phyloP scores from a whole-genome alignment of 2,888 invertebrate genomes.

The Oscheius sp. region DNA sequence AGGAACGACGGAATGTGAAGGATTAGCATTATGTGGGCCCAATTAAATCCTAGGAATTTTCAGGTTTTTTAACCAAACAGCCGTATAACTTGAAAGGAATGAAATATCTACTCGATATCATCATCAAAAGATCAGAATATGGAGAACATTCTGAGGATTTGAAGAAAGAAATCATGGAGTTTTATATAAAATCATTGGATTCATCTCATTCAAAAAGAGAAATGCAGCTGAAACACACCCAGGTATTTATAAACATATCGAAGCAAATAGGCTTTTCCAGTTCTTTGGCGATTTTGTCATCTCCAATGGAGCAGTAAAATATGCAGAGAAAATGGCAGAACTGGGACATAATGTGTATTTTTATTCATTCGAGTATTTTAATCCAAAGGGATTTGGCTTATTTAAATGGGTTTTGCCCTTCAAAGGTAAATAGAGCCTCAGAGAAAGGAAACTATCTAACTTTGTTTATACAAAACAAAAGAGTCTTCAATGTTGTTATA shows the following conservation, averaged over 20 bases:
- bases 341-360: slow-evolving; percentile 50
- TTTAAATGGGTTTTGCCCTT: slow-evolving; percentile 50
- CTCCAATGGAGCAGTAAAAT: slow-evolving; percentile 37
- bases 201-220: slow-evolving; percentile 37
- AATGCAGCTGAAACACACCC: slow-evolving; percentile 32
- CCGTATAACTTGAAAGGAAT: slow-evolving; percentile 35
- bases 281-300: slow-evolving; percentile 46
- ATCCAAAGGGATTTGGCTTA: slow-evolving; percentile 48
- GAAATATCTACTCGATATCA: slow-evolving; percentile 30
- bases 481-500: too few relatives aligned
- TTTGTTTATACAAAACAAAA: too few relatives aligned
- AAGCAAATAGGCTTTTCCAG: slow-evolving; percentile 24
- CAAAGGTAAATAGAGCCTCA: slow-evolving; percentile 23
- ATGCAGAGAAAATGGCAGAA: slow-evolving; percentile 36
- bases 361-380: slow-evolving; percentile 56
- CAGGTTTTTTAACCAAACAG: slow-evolving; percentile 40
- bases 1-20: slow-evolving; percentile 54
- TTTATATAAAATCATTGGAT: slow-evolving; percentile 42
- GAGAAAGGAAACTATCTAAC: background rate
- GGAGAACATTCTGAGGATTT: slow-evolving; percentile 32
- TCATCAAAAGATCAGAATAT: slow-evolving; percentile 38
- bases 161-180: slow-evolving; percentile 34
- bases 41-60: background rate
- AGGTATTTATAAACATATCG: slow-evolving; percentile 22
- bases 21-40: slow-evolving; percentile 48